phyloP scores from a whole-genome alignment of 1,140 invertebrate species.

The Pseudomyrmex sp. region DNA sequence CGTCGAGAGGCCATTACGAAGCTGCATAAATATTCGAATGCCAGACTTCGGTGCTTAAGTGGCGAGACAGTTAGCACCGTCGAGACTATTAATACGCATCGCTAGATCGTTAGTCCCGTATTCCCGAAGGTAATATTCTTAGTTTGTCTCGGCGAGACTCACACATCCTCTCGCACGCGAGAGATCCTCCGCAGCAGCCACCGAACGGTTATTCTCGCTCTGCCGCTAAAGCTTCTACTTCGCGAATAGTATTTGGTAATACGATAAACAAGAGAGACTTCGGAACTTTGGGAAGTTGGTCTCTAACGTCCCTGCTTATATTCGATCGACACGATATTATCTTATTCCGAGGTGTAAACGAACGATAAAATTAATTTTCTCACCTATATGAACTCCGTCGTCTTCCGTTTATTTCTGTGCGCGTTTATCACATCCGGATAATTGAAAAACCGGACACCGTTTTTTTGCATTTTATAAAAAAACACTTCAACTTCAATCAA shows the following conservation, averaged over 20 bases:
- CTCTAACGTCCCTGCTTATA: slow-evolving; percentile 78
- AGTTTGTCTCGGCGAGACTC: slow-evolving; percentile 47
- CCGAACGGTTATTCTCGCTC: slow-evolving; percentile 67
- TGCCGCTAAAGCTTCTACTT: slow-evolving; percentile 63
- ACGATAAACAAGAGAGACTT: slow-evolving; percentile 66
- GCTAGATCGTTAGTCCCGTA: slow-evolving; percentile 65
- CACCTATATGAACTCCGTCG: not conserved
- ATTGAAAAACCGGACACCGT: not conserved
- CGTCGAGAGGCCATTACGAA: slow-evolving; percentile 45
- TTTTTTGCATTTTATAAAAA: not conserved
- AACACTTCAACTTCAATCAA: not conserved
- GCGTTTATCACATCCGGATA: not conserved
- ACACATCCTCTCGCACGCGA: slow-evolving; percentile 67
- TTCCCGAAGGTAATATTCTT: slow-evolving; percentile 72
- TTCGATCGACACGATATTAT: slow-evolving; percentile 37
- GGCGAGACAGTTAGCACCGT: slow-evolving; percentile 63
- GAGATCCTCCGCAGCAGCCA: slow-evolving; percentile 72
- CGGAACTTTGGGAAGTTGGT: slow-evolving; percentile 76
- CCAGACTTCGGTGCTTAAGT: slow-evolving; percentile 57
- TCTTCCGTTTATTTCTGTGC: not conserved
- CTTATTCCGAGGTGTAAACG: not conserved
- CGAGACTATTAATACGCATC: slow-evolving; percentile 70
- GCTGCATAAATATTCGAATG: slow-evolving; percentile 50
- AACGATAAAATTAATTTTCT: not conserved
- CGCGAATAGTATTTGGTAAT: slow-evolving; percentile 44